Conservation (phyloP, 2,113 vertebrate species). For the Alethe castanea region DNA sequence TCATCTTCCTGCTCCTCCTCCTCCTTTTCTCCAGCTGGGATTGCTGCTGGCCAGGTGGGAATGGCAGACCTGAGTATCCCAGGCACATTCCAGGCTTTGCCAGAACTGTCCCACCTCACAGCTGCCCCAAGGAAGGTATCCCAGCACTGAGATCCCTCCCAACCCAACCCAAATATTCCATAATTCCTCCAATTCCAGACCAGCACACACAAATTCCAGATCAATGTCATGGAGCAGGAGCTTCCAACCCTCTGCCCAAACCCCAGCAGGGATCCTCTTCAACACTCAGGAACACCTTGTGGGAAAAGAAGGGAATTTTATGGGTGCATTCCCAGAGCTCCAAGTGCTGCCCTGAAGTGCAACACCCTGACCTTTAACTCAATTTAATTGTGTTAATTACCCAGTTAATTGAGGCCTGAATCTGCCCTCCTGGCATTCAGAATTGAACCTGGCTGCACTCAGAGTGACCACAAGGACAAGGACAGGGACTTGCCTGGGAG, state of each 20-base stretch:
- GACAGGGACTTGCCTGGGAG: neutral
- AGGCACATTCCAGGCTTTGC: neutral
- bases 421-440: too few relatives aligned
- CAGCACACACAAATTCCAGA: neutral
- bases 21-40: neutral
- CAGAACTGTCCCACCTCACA: fast-evolving
- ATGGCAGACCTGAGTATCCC: neutral
- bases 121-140: neutral
- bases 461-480: neutral
- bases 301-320: neutral
- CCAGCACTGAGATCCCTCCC: neutral
- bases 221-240: fast-evolving
- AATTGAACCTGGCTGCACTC: too few relatives aligned
- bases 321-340: fast-evolving
- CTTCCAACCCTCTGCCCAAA: neutral
- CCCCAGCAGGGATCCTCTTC: neutral
- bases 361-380: neutral
- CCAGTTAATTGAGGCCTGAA: neutral
- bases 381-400: neutral
- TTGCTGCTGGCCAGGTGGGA: neutral
- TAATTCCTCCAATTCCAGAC: neutral
- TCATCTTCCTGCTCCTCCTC: neutral
- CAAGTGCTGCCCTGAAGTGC: neutral
- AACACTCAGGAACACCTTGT: neutral
- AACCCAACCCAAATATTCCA: neutral